These are phyloP conservation scores for Taeniopygia guttata DNA, from an alignment of 2,797 vertebrate genomes.

Conservation along the genomic window DNA sequence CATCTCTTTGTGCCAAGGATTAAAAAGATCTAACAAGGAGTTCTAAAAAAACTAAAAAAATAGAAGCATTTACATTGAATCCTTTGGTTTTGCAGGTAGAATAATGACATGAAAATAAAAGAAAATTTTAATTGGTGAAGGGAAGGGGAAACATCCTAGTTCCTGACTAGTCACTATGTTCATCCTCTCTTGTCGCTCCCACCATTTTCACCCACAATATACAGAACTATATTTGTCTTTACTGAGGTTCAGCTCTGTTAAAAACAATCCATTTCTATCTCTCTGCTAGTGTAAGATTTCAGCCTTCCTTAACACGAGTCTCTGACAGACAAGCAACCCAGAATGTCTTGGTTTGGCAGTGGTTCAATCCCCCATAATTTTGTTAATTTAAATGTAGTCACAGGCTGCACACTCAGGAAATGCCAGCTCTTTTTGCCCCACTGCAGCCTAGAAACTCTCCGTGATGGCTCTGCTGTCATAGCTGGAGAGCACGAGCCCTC, in stretches of 20 bases:
- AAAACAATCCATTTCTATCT: not conserved
- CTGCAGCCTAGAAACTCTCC: not conserved
- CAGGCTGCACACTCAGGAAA: not conserved
- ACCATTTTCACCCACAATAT: not conserved
- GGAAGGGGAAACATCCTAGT: not conserved
- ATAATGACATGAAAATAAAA: slow-evolving; percentile 33
- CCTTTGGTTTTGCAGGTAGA: slow-evolving; percentile 58
- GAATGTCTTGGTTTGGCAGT: not conserved
- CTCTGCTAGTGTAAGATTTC: not conserved
- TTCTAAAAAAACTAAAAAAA: slow-evolving; percentile 22
- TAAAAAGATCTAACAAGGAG: slow-evolving; percentile 51
- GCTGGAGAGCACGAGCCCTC: slow-evolving; percentile 11
- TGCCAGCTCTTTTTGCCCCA: not conserved
- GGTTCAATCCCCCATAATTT: not conserved
- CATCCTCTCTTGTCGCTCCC: not conserved
- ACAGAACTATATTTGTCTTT: not conserved
- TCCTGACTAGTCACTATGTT: not conserved
- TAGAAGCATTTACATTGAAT: slow-evolving; percentile 42
- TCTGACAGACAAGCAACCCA: not conserved
- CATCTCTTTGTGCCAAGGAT: slow-evolving; percentile 32
- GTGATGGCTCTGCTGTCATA: not conserved
- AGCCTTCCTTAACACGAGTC: not conserved
- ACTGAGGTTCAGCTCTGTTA: not conserved
- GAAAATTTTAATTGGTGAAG: slow-evolving; percentile 47
- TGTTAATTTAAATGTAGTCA: not conserved